Conservation (phyloP, 2,888 invertebrate genomes). For the Cactoblastis cactorum region DNA sequence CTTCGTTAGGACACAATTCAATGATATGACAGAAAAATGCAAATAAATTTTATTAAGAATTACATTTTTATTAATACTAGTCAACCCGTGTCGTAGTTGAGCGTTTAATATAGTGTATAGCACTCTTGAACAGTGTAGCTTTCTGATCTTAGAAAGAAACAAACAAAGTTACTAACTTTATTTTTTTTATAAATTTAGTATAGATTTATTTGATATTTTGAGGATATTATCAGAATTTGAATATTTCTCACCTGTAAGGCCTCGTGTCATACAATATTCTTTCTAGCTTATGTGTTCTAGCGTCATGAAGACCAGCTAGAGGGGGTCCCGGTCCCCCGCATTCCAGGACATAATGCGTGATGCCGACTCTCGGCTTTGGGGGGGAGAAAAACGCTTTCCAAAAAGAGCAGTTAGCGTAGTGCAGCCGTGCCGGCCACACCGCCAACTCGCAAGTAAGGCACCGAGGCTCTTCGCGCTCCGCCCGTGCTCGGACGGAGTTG, state of each 20-base stretch:
- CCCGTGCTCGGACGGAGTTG: conserved; percentile 66
- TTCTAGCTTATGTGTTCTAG: conserved; percentile 86
- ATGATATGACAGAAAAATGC: too few relatives aligned
- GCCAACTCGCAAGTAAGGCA: conserved; percentile 94
- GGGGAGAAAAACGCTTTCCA: conserved; percentile 88
- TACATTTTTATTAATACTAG: too few relatives aligned
- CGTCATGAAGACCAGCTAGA: conserved; percentile 87
- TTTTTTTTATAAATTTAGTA: too few relatives aligned
- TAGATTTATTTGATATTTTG: too few relatives aligned
- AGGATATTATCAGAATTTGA: not conserved
- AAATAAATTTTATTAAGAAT: too few relatives aligned
- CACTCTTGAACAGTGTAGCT: too few relatives aligned
- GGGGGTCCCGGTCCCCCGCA: conserved; percentile 96
- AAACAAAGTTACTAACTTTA: too few relatives aligned
- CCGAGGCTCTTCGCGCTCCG: conserved; percentile 84
- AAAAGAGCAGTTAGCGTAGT: conserved; percentile 92
- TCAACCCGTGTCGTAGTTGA: too few relatives aligned
- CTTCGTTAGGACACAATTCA: too few relatives aligned
- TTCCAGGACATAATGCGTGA: conserved; percentile 86
- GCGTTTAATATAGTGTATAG: too few relatives aligned
- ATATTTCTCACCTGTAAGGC: conserved; percentile 76
- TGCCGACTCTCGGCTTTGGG: conserved; percentile 63
- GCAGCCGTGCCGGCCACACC: conserved; percentile 87
- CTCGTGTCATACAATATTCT: conserved; percentile 88
- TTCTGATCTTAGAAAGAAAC: too few relatives aligned